phyloP scores from a whole-genome alignment of 2,888 invertebrate genomes.

The Neelides folsomi region DNA sequence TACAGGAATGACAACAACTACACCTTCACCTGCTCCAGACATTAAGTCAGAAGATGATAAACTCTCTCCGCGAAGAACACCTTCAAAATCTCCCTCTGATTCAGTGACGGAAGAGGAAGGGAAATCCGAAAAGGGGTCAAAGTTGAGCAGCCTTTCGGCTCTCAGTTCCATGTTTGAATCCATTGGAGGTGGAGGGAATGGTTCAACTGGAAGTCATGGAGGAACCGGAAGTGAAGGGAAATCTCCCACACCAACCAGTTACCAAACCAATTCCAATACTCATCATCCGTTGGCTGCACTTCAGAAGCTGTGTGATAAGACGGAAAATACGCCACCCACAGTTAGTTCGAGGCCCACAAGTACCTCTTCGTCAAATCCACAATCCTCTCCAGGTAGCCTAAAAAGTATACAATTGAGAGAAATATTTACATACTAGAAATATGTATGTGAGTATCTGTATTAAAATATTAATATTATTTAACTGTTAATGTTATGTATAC shows the following conservation, averaged over 20 bases:
- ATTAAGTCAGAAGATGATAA: slow-evolving; percentile 4
- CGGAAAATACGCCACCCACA: slow-evolving; percentile 56
- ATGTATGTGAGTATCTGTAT: neutral
- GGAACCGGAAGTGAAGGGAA: slow-evolving; percentile 1
- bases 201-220: slow-evolving; percentile 35
- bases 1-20: slow-evolving; percentile 13
- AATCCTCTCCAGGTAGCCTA: slow-evolving; percentile 24
- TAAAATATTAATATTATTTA: neutral
- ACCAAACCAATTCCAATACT: slow-evolving; percentile 12
- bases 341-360: slow-evolving; percentile 40
- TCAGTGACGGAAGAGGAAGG: slow-evolving; percentile 5
- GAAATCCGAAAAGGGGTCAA: slow-evolving; percentile 22
- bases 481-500: too few relatives aligned
- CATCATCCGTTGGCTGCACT: slow-evolving; percentile 84
- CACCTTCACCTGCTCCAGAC: slow-evolving; percentile 11
- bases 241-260: neutral
- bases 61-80: slow-evolving; percentile 42
- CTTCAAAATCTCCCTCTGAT: slow-evolving; percentile 58
- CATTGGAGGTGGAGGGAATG: slow-evolving; percentile 47
- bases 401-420: neutral
- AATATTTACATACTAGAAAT: neutral
- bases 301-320: slow-evolving; percentile 90
- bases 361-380: slow-evolving; percentile 33
- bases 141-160: slow-evolving; percentile 57
- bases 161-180: slow-evolving; percentile 82